phyloP scores from a whole-genome alignment of 2,113 vertebrate species.

The Indri indri region DNA sequence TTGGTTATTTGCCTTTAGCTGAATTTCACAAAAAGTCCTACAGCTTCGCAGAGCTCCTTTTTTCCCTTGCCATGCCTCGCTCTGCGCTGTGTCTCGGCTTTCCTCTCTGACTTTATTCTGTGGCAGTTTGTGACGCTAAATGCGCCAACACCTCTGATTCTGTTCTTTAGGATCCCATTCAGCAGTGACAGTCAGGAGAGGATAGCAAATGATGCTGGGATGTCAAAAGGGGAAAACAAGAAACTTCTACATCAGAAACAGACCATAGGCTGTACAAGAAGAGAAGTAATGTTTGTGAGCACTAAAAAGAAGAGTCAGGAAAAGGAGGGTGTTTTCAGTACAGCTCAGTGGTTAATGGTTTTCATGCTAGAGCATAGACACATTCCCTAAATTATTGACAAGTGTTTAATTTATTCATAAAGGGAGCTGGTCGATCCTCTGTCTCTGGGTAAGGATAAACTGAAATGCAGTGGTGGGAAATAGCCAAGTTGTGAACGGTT shows the following conservation, averaged over 20 bases:
- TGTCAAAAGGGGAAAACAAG: neutral
- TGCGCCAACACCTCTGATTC: neutral
- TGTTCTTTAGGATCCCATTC: neutral
- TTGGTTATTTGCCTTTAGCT: neutral
- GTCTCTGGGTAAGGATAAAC: neutral
- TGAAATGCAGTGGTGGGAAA: neutral
- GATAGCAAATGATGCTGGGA: neutral
- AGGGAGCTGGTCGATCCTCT: neutral
- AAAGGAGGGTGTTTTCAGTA: neutral
- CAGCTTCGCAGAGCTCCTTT: neutral
- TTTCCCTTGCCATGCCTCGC: too few species aligned
- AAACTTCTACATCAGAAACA: neutral
- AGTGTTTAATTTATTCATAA: neutral
- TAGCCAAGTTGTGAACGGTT: neutral
- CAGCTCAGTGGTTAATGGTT: neutral
- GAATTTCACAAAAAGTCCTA: slow-evolving; percentile 42
- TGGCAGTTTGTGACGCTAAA: neutral
- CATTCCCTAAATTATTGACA: neutral
- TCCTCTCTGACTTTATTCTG: neutral
- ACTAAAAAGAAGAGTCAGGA: neutral
- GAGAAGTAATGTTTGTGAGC: neutral
- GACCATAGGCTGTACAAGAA: neutral
- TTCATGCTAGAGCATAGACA: neutral
- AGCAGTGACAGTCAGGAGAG: neutral
- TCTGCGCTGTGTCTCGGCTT: neutral